Percentiles rank a stretch among this genome's conserved stretches.
phyloP scores from a whole-genome alignment of 2,797 vertebrate species.

The Setipinna tenuifilis region DNA sequence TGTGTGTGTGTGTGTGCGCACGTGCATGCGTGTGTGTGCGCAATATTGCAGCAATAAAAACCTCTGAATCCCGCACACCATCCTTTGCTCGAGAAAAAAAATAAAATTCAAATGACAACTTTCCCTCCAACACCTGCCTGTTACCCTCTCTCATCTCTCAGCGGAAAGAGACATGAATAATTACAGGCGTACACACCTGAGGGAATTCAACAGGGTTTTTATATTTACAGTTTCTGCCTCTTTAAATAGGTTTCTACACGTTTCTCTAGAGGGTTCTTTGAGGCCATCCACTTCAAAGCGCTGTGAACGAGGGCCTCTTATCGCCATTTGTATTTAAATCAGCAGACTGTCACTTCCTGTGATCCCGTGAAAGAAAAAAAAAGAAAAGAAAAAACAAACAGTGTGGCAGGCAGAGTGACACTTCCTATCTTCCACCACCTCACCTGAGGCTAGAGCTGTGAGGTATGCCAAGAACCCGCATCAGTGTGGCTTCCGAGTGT shows the following conservation, averaged over 20 bases:
- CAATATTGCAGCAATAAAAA: neutral
- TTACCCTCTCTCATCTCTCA: slow-evolving; percentile 32
- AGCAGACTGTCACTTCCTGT: slow-evolving; percentile 40
- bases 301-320: slow-evolving; percentile 51
- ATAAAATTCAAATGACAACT: slow-evolving; percentile 22
- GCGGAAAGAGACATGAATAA: slow-evolving; percentile 72
- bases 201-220: slow-evolving; percentile 58
- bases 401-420: neutral
- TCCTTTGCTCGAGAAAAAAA: neutral
- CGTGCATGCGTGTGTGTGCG: neutral
- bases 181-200: slow-evolving; percentile 75
- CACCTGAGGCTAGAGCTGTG: slow-evolving; percentile 11
- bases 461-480: neutral
- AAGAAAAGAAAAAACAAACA: neutral
- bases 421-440: neutral
- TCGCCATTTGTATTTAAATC: slow-evolving; percentile 71
- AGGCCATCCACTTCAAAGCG: slow-evolving; percentile 69
- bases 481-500: slow-evolving; percentile 3
- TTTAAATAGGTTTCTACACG: slow-evolving; percentile 32
- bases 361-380: slow-evolving; percentile 46
- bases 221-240: slow-evolving; percentile 53
- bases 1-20: neutral
- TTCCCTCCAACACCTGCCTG: slow-evolving; percentile 62
- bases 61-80: neutral
- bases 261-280: slow-evolving; percentile 56